Evolutionary conservation across 2,888 invertebrate species (phyloP).

Genomic region (Leptinotarsa rubiginosa): DNA sequence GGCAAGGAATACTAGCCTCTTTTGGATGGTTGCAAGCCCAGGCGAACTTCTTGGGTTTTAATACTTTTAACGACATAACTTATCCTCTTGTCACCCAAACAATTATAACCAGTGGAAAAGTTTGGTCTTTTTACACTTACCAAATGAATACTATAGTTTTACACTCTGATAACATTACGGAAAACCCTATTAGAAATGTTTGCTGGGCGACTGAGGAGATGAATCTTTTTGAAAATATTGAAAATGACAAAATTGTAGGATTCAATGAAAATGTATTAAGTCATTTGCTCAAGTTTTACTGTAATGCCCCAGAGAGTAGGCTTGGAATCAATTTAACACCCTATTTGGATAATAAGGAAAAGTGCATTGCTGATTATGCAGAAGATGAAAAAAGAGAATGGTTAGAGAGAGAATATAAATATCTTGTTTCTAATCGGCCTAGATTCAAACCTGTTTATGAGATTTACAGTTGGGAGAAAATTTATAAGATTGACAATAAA

Average conservation of each 20-base stretch:
- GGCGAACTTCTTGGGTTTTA: constrained; percentile 89
- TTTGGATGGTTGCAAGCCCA: constrained; percentile 85
- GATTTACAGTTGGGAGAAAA: constrained; percentile 83
- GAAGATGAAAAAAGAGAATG: constrained; percentile 77
- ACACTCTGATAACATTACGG: constrained; percentile 72
- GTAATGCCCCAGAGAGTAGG: constrained; percentile 75
- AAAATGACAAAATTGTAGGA: constrained; percentile 78
- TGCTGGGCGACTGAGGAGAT: constrained; percentile 82
- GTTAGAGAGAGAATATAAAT: constrained; percentile 77
- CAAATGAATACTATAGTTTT: constrained; percentile 89
- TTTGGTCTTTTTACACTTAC: constrained; percentile 89
- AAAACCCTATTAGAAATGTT: constrained; percentile 80
- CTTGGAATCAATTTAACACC: constrained; percentile 77
- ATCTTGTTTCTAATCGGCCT: constrained; percentile 76
- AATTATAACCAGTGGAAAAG: constrained; percentile 87
- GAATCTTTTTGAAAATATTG: constrained; percentile 80
- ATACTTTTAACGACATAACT: constrained; percentile 88
- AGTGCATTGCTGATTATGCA: constrained; percentile 75
- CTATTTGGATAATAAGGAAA: constrained; percentile 73
- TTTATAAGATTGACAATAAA: constrained; percentile 81
- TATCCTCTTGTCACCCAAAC: constrained; percentile 93
- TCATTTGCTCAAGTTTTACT: constrained; percentile 79
- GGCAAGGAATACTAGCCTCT: constrained; percentile 82
- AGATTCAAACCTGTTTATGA: constrained; percentile 75
- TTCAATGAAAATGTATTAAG: constrained; percentile 85